These are phyloP conservation scores for Pemphredon lugubris DNA, from an alignment of 2,888 invertebrate species.

Conservation along the genomic window DNA sequence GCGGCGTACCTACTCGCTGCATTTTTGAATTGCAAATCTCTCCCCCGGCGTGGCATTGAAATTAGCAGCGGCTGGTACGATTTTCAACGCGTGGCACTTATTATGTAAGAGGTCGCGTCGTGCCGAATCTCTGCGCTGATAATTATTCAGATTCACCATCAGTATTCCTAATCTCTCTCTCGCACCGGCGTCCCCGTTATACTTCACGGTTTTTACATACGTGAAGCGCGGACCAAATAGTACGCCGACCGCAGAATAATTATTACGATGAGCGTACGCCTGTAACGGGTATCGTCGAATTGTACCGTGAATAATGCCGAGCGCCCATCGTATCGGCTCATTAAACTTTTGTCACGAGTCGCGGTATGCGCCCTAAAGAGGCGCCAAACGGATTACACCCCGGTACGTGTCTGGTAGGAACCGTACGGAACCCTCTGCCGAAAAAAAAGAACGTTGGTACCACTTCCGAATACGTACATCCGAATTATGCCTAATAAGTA, in stretches of 20 bases:
- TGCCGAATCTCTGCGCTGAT: slow-evolving; percentile 38
- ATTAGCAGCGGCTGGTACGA: slow-evolving; percentile 46
- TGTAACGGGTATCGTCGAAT: slow-evolving; percentile 65
- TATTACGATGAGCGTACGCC: slow-evolving; percentile 49
- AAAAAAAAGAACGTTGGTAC: no score
- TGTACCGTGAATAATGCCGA: slow-evolving; percentile 52
- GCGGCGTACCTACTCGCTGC: no score
- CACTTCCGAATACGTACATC: no score
- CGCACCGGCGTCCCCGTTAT: slow-evolving; percentile 56
- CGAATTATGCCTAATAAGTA: no score
- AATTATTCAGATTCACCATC: slow-evolving; percentile 65
- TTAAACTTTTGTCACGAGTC: slow-evolving; percentile 56
- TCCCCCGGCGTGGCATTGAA: slow-evolving; percentile 41
- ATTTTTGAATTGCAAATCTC: slow-evolving; percentile 48
- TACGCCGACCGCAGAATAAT: slow-evolving; percentile 42
- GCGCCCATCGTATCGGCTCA: slow-evolving; percentile 39
- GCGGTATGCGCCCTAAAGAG: slow-evolving; percentile 19
- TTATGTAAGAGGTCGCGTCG: slow-evolving; percentile 42
- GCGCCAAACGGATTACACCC: slow-evolving; percentile 39
- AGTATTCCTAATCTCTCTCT: slow-evolving; percentile 54
- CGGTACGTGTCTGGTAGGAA: no score
- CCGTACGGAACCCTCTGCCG: no score
- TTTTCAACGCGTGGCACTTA: slow-evolving; percentile 27
- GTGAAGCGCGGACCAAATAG: slow-evolving; percentile 25
- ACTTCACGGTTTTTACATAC: slow-evolving; percentile 39